Base-by-base conservation (phyloP, 1,140 invertebrate species). In the Aphis craccivora region DNA sequence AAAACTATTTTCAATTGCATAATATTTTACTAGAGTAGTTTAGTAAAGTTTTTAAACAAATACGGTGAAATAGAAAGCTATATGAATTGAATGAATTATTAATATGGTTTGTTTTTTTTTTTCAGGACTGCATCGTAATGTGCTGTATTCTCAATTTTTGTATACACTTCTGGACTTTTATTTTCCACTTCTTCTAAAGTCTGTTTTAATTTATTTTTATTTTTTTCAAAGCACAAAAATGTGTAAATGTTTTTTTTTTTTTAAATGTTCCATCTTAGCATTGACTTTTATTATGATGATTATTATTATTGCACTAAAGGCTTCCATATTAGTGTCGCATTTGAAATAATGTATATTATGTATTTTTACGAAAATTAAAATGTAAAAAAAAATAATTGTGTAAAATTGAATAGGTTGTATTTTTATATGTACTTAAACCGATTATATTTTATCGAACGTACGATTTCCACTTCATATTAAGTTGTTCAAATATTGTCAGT, bases 341-440 rank as follows among this genome's bases (percentile, higher is more conserved):
- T 90, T n/a, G 11, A 67, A 60, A 60, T 25, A 45, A 60, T 30
- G 30, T 43, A 37, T 35, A 90, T 43, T 60, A 25, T 90, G 53
- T 90, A 67, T 90, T 90, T 90, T 90, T 67, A 43, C 11, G 53
- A 90, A 90, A 90, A 53, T 18, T 89, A 37, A 53, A 89, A 23
- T 55, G 45, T 89, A 14, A 30, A 45, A 90, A 40, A 30, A 30
- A 90, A 55, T 55, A n/a, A 11, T 67, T 37, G 23, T 76, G 25
- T 81, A 76, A 83, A 55, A 43, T 93, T 40, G 23, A 93, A 86
- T 86, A 43, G 76, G 91, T 84, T 55, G 91, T 93, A 93, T 93
- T 93, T 93, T 93, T 93, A 83, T 93, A 93, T 67, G 91, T 93
- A 93, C 91, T 93, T 93, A 93, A 53, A n/a, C 81, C 76, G 45